Evolutionary conservation across 1,140 invertebrate species (phyloP).

Genomic region (Polypedilum vanderplanki): DNA sequence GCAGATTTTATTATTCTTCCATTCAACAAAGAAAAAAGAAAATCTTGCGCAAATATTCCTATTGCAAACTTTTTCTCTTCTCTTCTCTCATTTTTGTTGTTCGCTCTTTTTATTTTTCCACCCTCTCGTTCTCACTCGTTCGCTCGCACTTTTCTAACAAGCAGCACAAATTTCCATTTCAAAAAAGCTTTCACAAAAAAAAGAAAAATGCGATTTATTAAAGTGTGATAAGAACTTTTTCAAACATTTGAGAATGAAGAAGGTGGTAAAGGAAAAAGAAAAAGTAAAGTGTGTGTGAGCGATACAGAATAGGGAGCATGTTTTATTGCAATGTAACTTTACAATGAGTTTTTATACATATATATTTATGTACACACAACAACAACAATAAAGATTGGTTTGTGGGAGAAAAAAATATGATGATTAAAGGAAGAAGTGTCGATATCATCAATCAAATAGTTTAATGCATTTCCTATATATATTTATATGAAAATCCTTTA

Average conservation of each 20-base stretch:
- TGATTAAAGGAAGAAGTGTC: no score
- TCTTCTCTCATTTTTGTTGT: not conserved
- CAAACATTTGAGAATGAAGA: not conserved
- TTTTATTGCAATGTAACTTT: no score
- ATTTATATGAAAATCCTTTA: no score
- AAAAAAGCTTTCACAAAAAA: conserved; percentile 12
- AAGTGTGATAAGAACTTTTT: conserved; percentile 18
- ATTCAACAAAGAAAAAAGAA: conserved; percentile 9
- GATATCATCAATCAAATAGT: no score
- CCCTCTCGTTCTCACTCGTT: not conserved
- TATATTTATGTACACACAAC: no score
- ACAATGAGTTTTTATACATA: no score
- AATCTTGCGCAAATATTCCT: no score
- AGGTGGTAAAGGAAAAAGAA: not conserved
- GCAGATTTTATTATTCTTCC: conserved; percentile 1
- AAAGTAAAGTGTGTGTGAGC: not conserved
- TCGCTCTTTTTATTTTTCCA: not conserved
- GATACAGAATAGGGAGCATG: no score
- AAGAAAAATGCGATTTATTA: conserved; percentile 9
- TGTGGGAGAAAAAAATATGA: no score
- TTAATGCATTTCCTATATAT: no score
- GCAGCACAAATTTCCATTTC: not conserved
- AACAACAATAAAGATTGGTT: no score
- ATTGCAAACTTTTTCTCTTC: no score
- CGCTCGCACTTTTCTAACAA: not conserved